Base-by-base conservation (phyloP, 2,888 invertebrate species). In the Drosophila melanocephala region DNA sequence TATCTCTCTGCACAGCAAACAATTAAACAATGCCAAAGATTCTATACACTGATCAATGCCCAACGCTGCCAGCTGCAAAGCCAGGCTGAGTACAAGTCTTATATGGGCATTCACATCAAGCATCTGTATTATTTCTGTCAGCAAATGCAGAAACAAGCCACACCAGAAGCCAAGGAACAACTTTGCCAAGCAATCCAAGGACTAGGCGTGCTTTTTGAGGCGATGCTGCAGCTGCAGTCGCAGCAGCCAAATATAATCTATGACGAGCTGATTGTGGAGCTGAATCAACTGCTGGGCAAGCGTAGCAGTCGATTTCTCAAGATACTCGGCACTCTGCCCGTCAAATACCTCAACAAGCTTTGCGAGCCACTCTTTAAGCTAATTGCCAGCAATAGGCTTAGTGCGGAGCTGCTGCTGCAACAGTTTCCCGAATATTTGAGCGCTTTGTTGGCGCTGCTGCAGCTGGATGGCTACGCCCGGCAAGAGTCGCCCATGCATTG, bases 391-490 rank as follows among this genome's bases (percentile, higher is more conserved):
- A 60, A 28, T 9, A 22, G 5, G 0, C 16, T 16, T 33, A 51
- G 44, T 2, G 2, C 52, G 2, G 64, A 67, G 0, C 77, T 85
- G 14, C 33, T 83, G 19, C 66, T 39, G 1, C 35, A 53, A 5
- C 75, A 84, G 14, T 83, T 87, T 37, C 62, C 79, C 0, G 82
- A 84, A 19, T 81, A 91, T 42, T 63, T 92, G 7, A 81, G 83
- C 35, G 73, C 81, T 3, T 28, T 81, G 5, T 28, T 84, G 2
- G 67, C 68, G 0, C 69, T 92, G 0, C 2, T 88, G 2, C 79
- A 85, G 12, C 57, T 91, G 5, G 92, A 92, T 53, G 67, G 79
- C 14, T 35, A 60, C 1, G 50, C 42, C 1, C 71, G 75, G 61
- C 80, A 84, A n/a, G 78, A 87, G 52, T 19, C 47, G 0, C 57